Evolutionary conservation across 2,797 vertebrate genomes (phyloP).

Genomic region (Falco rusticolus): DNA sequence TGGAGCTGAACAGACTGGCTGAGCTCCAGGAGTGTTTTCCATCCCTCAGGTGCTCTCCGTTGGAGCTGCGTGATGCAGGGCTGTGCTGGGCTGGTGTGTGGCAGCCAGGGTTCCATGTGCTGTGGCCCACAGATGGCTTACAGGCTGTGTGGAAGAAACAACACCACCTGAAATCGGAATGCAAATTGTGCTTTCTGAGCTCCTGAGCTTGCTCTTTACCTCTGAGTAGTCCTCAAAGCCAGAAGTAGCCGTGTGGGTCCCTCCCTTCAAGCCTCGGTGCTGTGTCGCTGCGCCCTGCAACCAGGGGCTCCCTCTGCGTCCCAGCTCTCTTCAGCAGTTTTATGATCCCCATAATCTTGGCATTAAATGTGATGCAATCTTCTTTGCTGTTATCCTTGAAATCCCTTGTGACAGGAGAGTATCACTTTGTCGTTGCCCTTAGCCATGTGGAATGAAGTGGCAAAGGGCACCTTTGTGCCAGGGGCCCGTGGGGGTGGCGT

Average conservation of each 20-base stretch:
- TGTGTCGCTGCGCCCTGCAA: accelerated
- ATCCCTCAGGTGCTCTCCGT: not conserved
- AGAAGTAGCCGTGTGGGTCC: not conserved
- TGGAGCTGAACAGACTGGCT: not conserved
- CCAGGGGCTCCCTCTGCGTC: not conserved
- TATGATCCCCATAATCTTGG: not conserved
- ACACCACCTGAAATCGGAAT: not conserved
- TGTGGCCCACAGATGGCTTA: accelerated
- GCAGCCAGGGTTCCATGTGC: accelerated
- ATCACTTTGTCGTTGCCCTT: accelerated
- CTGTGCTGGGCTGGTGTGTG: not conserved
- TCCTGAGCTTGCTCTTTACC: not conserved
- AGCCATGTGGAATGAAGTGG: not conserved
- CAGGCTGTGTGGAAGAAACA: not conserved
- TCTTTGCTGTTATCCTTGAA: not conserved
- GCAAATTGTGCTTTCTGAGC: not conserved
- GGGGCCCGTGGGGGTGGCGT: accelerated
- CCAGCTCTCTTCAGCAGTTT: not conserved
- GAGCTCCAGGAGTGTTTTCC: not conserved
- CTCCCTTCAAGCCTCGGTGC: accelerated
- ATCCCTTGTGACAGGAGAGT: not conserved
- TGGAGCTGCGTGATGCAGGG: not conserved
- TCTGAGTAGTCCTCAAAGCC: not conserved
- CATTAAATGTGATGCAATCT: not conserved
- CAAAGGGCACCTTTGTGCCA: accelerated